Conservation (phyloP, 1,140 invertebrate genomes). For the Hypsibius dujardini region DNA sequence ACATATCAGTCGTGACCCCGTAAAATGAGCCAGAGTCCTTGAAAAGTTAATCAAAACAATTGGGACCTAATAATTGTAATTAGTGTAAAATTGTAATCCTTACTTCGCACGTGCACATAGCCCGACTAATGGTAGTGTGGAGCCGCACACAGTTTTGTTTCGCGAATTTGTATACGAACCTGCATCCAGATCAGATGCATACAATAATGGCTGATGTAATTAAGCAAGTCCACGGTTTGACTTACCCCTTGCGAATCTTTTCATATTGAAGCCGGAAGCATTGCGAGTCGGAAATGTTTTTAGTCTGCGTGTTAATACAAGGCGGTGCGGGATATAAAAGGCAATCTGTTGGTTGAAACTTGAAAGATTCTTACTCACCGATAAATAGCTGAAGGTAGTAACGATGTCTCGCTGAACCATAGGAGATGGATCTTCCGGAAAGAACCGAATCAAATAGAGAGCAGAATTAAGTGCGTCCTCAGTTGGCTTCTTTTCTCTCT, state of each 20-base stretch:
- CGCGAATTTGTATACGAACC: not conserved
- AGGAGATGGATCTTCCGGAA: not conserved
- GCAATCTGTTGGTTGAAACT: not conserved
- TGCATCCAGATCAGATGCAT: too few species aligned
- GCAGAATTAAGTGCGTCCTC: not conserved
- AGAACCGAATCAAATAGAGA: constrained; percentile 1
- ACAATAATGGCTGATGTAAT: not conserved
- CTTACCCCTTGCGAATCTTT: constrained; percentile 6
- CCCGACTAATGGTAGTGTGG: not conserved
- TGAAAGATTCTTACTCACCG: not conserved
- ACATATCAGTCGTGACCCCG: not conserved
- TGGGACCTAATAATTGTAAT: too few species aligned
- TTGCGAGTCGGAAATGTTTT: not conserved
- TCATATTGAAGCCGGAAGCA: constrained; percentile 1
- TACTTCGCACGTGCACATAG: not conserved
- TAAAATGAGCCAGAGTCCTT: not conserved
- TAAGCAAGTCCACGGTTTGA: not conserved
- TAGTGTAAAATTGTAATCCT: too few species aligned
- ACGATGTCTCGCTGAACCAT: not conserved
- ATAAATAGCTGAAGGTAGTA: constrained; percentile 5
- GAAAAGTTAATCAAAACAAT: too few species aligned
- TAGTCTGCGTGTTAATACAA: constrained; percentile 5
- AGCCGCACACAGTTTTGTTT: constrained; percentile 5
- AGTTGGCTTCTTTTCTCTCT: not conserved
- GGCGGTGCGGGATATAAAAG: too few species aligned